Evolutionary conservation across 2,797 vertebrate species (phyloP).

Genomic region (Acrossocheilus fasciatus): DNA sequence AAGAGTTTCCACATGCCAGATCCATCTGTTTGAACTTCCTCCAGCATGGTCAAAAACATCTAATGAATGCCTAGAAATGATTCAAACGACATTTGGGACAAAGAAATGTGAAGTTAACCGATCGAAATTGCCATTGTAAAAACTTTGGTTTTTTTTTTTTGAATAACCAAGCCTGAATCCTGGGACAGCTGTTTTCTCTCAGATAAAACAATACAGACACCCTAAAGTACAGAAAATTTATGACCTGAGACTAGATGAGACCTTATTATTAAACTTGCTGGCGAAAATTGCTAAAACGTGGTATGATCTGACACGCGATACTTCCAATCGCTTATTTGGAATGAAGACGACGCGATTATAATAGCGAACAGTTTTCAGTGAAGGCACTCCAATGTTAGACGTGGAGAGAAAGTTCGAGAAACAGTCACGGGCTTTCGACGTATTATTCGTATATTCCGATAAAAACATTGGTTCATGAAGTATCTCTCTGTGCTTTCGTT

Average conservation of each 20-base stretch:
- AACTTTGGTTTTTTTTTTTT: conserved; percentile 22
- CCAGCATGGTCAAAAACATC: conserved; percentile 8
- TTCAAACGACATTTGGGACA: conserved; percentile 19
- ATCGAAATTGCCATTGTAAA: conserved; percentile 29
- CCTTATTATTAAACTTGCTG: conserved; percentile 35
- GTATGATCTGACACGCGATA: conserved; percentile 23
- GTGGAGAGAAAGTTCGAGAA: conserved; percentile 49
- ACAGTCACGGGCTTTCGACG: conserved; percentile 46
- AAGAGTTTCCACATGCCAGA: conserved; percentile 16
- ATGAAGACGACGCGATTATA: conserved; percentile 33
- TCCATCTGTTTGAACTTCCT: conserved; percentile 21
- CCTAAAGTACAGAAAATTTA: conserved; percentile 35
- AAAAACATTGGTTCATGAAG: conserved; percentile 23
- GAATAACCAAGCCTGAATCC: conserved; percentile 29
- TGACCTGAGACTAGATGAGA: conserved; percentile 56
- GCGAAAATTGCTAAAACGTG: conserved; percentile 29
- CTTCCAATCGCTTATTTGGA: conserved; percentile 41
- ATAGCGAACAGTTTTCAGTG: conserved; percentile 19
- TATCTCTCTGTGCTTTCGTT: conserved; percentile 49
- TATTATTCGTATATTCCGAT: conserved; percentile 38
- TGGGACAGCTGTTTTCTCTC: conserved; percentile 48
- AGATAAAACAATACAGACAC: conserved; percentile 43
- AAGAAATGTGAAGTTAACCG: conserved; percentile 17
- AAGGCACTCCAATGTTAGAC: conserved; percentile 56
- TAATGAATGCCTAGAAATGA: conserved; percentile 20